Conservation (phyloP, 23 tunicate genomes). For the Styela plicata region DNA sequence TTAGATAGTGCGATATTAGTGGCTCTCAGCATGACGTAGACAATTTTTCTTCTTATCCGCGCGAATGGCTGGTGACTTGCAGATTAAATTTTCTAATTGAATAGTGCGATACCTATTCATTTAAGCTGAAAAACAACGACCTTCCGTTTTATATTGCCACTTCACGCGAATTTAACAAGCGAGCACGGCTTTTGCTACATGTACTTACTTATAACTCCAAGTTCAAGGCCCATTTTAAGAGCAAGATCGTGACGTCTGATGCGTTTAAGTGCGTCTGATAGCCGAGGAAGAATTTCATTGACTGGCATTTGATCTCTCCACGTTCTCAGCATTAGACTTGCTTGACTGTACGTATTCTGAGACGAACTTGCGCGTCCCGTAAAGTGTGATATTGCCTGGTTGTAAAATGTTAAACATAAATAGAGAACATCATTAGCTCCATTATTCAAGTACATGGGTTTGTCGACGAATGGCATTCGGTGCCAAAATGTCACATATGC, state of each 20-base stretch:
- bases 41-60: too few relatives aligned
- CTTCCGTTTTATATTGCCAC: too few relatives aligned
- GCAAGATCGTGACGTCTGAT: conserved; percentile 80
- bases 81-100: too few relatives aligned
- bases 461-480: background rate
- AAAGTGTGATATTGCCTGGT: conserved; percentile 77
- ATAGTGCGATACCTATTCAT: too few relatives aligned
- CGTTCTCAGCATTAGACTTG: conserved; percentile 72
- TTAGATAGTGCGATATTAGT: too few relatives aligned
- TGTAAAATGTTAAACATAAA: background rate
- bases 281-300: conserved; percentile 73
- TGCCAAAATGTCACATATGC: background rate
- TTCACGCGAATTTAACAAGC: too few relatives aligned
- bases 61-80: too few relatives aligned
- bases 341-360: conserved; percentile 84
- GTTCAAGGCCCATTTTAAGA: conserved; percentile 65
- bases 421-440: background rate
- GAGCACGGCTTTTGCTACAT: background rate
- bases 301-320: conserved; percentile 66
- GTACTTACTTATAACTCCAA: conserved; percentile 36
- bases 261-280: conserved; percentile 68
- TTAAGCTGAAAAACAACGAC: too few relatives aligned
- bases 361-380: conserved; percentile 84
- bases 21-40: too few relatives aligned
- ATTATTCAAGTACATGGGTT: background rate